phyloP scores from a whole-genome alignment of 2,888 invertebrate species.

The Heliconius hortense region DNA sequence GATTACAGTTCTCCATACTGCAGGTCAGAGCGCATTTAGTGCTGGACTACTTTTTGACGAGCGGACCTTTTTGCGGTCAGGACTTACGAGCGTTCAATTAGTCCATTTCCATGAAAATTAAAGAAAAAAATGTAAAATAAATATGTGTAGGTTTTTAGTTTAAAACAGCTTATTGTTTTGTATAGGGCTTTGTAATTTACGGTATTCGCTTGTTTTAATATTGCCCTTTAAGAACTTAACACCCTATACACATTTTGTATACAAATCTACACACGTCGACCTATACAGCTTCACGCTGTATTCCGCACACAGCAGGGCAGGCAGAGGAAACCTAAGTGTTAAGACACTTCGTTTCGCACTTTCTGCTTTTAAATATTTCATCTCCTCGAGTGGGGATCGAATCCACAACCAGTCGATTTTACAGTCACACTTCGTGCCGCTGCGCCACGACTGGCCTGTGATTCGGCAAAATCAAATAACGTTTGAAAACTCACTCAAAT shows the following conservation, averaged over 20 bases:
- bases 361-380: too few species aligned
- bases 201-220: not conserved
- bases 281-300: not conserved
- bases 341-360: too few species aligned
- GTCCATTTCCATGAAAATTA: conserved; percentile 11
- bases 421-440: too few species aligned
- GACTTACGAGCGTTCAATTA: conserved; percentile 28
- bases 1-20: conserved; percentile 33
- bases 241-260: not conserved
- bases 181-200: not conserved
- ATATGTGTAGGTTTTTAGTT: not conserved
- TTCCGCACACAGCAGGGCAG: too few species aligned
- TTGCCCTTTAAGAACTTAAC: not conserved
- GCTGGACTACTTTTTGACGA: conserved; percentile 32
- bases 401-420: too few species aligned
- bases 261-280: not conserved
- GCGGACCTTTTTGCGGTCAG: conserved; percentile 36
- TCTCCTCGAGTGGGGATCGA: too few species aligned
- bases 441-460: too few species aligned
- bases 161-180: not conserved
- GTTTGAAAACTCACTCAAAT: not conserved
- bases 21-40: conserved; percentile 36
- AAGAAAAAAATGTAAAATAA: not conserved
- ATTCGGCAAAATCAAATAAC: not conserved
- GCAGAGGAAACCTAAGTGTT: too few species aligned